Base-by-base conservation (phyloP, 2,888 invertebrate species). In the Lasioglossum pauxillum region DNA sequence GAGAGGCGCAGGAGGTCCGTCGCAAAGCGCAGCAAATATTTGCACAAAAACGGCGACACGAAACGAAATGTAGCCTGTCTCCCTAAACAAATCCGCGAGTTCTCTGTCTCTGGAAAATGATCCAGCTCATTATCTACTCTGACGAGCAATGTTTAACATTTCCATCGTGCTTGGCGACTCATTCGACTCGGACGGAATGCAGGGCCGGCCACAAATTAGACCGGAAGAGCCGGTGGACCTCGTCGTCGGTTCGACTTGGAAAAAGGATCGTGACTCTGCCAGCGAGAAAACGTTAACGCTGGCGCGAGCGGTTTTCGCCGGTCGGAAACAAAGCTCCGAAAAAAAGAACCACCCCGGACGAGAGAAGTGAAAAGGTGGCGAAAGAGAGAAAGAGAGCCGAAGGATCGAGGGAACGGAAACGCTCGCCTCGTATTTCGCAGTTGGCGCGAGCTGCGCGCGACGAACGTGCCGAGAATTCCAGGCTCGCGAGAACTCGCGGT, bases 401-500 rank as follows among this genome's bases (percentile, higher is more conserved):
- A 49, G 75, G 64, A 57, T 57, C 72, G 12, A 53, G 38, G n/a
- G 31, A 31, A 69, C 82, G 77, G 41, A 74, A 79, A 82, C 75
- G 86, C 73, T 74, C 53, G 23, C 69, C 73, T 90, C 79, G 86
- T 83, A 78, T 84, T 88, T 80, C 82, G 82, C 82, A 75, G 83
- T 80, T 82, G 85, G 82, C 84, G 83, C 77, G 84, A 83, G 83
- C 75, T 38, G 75, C 78, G 76, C 83, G 78, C 77, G 67, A 82
- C 76, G 73, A 75, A 90, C 90, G 90, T 90, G 90, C 79, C 85
- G 64, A 7, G 89, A 90, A 90, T 90, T 83, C 80, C 53, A 80
- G 72, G 38, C 71, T 31, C 60, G 74, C 57, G 78, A n/a, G 53
- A 53, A 75, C 75, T 84, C 72, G 77, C 82, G 77, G 86, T 81